Evolutionary conservation across 2,888 invertebrate species (phyloP), one percentile per base, ranked within the genome.

Genomic region (Drosophila vallismaia): DNA sequence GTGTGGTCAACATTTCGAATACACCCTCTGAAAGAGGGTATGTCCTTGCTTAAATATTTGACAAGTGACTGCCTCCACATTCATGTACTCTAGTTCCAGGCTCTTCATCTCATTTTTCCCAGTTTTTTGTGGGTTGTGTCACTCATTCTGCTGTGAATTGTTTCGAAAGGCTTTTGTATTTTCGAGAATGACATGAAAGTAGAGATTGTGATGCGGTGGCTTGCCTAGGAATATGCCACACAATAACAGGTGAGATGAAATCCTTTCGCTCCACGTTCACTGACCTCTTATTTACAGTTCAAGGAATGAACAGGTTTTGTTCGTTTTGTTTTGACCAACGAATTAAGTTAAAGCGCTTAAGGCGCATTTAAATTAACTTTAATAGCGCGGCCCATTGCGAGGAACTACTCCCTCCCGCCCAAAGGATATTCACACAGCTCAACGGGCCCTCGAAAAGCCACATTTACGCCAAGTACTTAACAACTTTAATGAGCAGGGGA

Each of bases 381-480:
- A 85, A 77, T 77, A 53, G 68, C 48, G 52, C 45, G 29, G 28
- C 53, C 51, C 60, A 63, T 40, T 28, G 62, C 51, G 42, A 14
- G 12, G 19, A 64, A 60, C 46, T 50, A 48, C 56, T 51, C 63
- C 14, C 59, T 38, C 33, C 38, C 46, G 6, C 28, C 49, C 50
- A 51, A 36, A 12, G 33, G 38, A 53, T 12, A 31, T 9, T 44
- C n/a, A 6, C 12, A 19, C 36, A 7, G 10, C 24, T 9, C 45
- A 48, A 28, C 51, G 49, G 40, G 60, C 64, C 60, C 53, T 60
- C 49, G 50, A 67, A 48, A 55, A 62, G 67, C 76, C 78, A 53
- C 82, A 73, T 71, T 82, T 85, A 85, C 66, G 82, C 77, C 79
- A 77, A 85, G 85, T 82, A 82, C 82, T 82, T 82, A 82, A 82